Base-by-base conservation (phyloP, 2,113 vertebrate species). In the Amia ocellicauda region DNA sequence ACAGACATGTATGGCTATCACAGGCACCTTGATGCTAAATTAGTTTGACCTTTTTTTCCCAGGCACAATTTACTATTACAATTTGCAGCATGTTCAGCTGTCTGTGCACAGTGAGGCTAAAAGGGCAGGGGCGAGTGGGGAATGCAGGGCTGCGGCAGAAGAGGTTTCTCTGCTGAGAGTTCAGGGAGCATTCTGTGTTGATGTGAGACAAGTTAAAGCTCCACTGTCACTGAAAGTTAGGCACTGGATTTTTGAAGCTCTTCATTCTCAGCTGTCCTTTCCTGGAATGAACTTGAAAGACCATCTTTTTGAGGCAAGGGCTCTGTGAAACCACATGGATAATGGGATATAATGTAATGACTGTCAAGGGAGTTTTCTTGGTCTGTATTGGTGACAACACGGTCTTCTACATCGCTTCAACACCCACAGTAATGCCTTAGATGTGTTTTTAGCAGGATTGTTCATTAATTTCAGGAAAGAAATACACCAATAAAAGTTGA, bases 281-380 rank as follows among this genome's bases (percentile, higher is more conserved):
- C 51, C 52, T 69, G 58, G 64, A 67, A 66, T 70, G 62, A 81
- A 76, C 69, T 73, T 63, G 53, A 78, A 58, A 69, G 66, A 74
- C 69, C 56, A 63, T 47, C 50, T 28, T 63, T 56, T 29, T 26
- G 56, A 60, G 13, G 29, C 63, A 27, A 52, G 58, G 26, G 56
- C 60, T 62, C 60, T 72, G 55, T 51, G 63, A 68, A 66, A 26
- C 59, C 55, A 40, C 41, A 55, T 36, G 5, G 31, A 5, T 36
- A 7, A 36, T 36, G 31, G 31, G 31, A 36, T 7, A 36, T 11
- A 36, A 36, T 7, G 5, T 36, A 36, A 36, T 11, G 31, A 7
- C 31, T 36, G 11, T 11, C 11, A 11, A 7, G 31, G 31, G 31
- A n/a, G n/a, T n/a, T n/a, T n/a, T n/a, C n/a, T n/a, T n/a, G n/a